Evolutionary conservation across 2,113 vertebrate genomes (phyloP), one percentile per base, ranked within the genome.

Genomic region (Pogonocichla stellata): DNA sequence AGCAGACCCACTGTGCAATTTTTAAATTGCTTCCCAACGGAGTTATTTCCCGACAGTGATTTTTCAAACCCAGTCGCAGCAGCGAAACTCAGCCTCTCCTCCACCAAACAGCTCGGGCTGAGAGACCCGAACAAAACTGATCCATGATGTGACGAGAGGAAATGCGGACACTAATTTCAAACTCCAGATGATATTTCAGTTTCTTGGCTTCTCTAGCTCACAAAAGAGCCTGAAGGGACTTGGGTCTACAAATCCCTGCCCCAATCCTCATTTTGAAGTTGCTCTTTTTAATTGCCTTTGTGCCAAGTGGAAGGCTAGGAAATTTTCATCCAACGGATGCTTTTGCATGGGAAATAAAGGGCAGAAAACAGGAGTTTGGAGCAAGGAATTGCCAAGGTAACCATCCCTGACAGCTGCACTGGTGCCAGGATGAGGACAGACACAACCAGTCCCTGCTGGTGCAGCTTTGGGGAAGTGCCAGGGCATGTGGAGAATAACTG

Each of bases 271-370:
- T 94, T 95, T 72, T 69, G 78, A 87, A 79, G 85, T 89, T 95
- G 70, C 61, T 96, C 78, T 69, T 97, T 95, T 86, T 92, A 87
- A 95, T 90, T 95, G 79, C 78, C 70, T 88, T 62, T 94, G 85
- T 62, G 54, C 48, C 6, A 45, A 47, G 70, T 73, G 92, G 66
- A 80, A 56, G n/a, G 33, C 6, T 14, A 51, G 70, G 58, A 64
- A 77, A 75, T 74, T 69, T 73, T 45, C 1, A 0, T 25, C 43
- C 5, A 9, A 33, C 1, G 2, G 79, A 47, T 73, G 60, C 12
- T 91, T 91, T 79, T 88, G 70, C 86, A 33, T 64, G 12, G 33
- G 38, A 93, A 87, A 87, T 64, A 81, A 89, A 51, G 40, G 58
- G 58, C 8, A 73, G 62, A 87, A 92, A 95, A 31, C 4, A 38